A percentile compares a stretch with the other conserved stretches of the same genome.
Conservation (phyloP, 2,113 vertebrate species). For the Fregata magnificens region DNA sequence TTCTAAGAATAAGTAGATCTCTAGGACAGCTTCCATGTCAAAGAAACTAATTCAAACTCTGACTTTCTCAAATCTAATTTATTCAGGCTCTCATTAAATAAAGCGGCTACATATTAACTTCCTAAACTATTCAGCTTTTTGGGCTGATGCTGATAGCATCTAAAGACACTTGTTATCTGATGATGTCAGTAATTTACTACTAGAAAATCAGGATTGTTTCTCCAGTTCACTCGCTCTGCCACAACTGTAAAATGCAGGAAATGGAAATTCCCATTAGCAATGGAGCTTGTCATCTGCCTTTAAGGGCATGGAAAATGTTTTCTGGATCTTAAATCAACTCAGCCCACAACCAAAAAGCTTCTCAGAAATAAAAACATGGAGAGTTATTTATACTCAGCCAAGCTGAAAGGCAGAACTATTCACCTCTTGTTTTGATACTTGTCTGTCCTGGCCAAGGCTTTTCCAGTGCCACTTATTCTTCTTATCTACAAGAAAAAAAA, state of each 20-base stretch:
- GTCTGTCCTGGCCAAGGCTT: constrained; percentile 89
- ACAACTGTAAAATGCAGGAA: background rate
- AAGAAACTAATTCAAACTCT: background rate
- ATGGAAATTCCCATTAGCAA: background rate
- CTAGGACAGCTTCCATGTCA: background rate
- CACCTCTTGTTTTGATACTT: constrained; percentile 97
- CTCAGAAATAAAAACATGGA: background rate
- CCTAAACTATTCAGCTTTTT: background rate
- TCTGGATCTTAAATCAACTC: background rate
- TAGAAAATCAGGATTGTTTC: background rate
- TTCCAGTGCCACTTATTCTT: constrained; percentile 94
- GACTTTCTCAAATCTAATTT: background rate
- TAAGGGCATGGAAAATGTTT: background rate
- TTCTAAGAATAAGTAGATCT: background rate
- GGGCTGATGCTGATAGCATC: background rate
- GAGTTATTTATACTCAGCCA: background rate
- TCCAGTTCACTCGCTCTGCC: background rate
- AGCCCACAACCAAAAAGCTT: background rate
- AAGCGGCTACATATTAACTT: background rate
- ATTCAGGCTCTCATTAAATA: background rate
- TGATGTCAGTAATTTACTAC: background rate
- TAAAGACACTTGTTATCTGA: background rate
- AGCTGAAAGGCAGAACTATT: constrained; percentile 13
- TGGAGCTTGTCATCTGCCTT: background rate
- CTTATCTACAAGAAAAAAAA: constrained; percentile 78